Conservation (phyloP, 2,888 invertebrate genomes). For the Trachelus tabidus region DNA sequence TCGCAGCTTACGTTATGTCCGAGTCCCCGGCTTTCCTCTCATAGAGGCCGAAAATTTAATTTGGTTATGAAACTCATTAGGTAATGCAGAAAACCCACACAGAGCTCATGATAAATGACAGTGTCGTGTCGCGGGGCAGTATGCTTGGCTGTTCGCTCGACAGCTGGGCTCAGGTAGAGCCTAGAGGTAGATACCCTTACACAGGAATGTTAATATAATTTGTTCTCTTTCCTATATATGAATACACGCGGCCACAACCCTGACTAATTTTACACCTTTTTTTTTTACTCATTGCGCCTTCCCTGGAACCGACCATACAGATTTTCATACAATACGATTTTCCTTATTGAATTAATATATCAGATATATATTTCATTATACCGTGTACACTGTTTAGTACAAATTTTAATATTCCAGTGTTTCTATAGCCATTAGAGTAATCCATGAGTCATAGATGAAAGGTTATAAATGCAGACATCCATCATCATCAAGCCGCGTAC, state of each 20-base stretch:
- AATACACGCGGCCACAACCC: not conserved
- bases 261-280: not conserved
- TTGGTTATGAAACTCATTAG: constrained; percentile 55
- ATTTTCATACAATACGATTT: not conserved
- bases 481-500: constrained; percentile 39
- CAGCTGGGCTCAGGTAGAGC: constrained; percentile 46
- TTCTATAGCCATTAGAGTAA: not conserved
- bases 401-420: not conserved
- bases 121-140: constrained; percentile 53
- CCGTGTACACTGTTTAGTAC: not conserved
- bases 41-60: constrained; percentile 49
- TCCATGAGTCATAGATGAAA: not conserved
- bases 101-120: constrained; percentile 53
- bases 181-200: constrained; percentile 45
- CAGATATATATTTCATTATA: not conserved
- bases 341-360: not conserved
- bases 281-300: not conserved
- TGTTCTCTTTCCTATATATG: constrained; percentile 24
- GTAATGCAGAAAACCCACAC: constrained; percentile 52
- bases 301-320: not conserved
- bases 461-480: constrained; percentile 39
- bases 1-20: not conserved
- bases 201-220: constrained; percentile 54
- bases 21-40: not conserved
- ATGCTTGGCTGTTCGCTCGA: constrained; percentile 42